Evolutionary conservation across 2,113 vertebrate species (phyloP), one percentile per base, ranked within the genome.

Genomic region (Mungos mungo): DNA sequence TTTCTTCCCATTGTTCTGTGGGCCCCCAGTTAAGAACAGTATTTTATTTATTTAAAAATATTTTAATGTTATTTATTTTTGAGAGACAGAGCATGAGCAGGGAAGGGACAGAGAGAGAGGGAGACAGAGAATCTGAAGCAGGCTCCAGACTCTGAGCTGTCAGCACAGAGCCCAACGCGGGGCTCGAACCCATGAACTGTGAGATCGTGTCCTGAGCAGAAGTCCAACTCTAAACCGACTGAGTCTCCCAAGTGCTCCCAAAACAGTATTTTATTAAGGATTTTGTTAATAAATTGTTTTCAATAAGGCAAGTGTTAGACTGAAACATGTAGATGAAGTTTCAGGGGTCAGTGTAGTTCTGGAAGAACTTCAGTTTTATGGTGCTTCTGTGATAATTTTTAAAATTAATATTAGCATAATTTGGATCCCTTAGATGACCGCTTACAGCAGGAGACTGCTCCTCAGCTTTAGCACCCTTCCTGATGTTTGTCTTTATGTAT

Each of bases 341-440:
- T 90, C 21, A 83, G 68, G 12, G 3, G 15, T 79, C 50, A 79
- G 38, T 66, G 3, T 84, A 68, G 69, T 93, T 92, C 65, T 76
- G 76, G 89, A 72, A 84, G 35, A 88, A 88, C 38, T 93, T 88
- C 82, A 82, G 76, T 21, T 93, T 93, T 69, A 79, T 66, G 60
- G n/a, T 68, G n/a, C 27, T 81, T 60, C 3, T 31, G 11, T 76
- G 13, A 52, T 71, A 87, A 86, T 96, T 83, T 89, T 25, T 35
- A 47, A 92, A 97, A 68, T 88, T 88, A 74, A 38, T 90, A 15
- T 87, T 90, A 90, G 35, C 41, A 71, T 93, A 88, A 95, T 66
- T 83, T 71, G 60, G n/a, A 14, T 89, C 6, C 35, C 18, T 81
- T 76, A 68, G 54, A 68, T 88, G 35, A 79, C 29, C 7, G 8